phyloP scores from a whole-genome alignment of 2,888 invertebrate genomes.

The Boloria selene region DNA sequence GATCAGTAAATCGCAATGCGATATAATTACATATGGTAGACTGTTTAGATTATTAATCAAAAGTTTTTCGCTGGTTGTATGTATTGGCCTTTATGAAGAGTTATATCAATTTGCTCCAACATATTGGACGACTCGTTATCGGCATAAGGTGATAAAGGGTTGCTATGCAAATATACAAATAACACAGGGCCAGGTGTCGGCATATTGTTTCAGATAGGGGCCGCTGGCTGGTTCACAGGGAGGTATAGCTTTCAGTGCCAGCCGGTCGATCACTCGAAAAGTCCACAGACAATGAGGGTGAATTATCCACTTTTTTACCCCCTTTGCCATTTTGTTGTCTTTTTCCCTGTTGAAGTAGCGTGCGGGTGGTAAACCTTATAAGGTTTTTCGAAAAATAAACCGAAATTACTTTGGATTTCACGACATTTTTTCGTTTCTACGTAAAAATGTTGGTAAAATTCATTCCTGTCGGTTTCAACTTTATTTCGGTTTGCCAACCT shows the following conservation, averaged over 20 bases:
- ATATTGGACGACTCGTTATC: constrained; percentile 16
- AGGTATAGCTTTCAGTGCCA: constrained; percentile 98
- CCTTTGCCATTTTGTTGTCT: constrained; percentile 16
- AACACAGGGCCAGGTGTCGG: constrained; percentile 73
- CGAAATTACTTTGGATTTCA: too few relatives aligned
- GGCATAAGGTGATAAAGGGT: constrained; percentile 18
- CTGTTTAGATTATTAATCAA: neutral
- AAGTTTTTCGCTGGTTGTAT: constrained; percentile 3
- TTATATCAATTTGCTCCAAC: constrained; percentile 9
- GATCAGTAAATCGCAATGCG: neutral
- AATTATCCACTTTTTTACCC: constrained; percentile 33
- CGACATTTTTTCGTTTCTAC: too few relatives aligned
- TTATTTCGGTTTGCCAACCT: neutral
- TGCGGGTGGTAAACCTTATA: neutral
- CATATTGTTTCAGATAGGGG: constrained; percentile 90
- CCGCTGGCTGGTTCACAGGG: constrained; percentile 96
- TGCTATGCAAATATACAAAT: constrained; percentile 51
- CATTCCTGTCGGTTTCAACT: too few relatives aligned
- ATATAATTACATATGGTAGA: neutral
- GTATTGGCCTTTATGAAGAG: constrained; percentile 6
- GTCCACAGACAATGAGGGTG: constrained; percentile 95
- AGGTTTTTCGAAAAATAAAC: neutral
- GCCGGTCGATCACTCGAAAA: constrained; percentile 97
- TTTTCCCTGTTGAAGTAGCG: constrained; percentile 4
- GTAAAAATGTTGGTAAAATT: too few relatives aligned